A percentile compares a stretch with the other conserved stretches of the same genome.
Evolutionary conservation across 2,113 vertebrate genomes (phyloP).

Genomic region (Chlorodrepanis virens): DNA sequence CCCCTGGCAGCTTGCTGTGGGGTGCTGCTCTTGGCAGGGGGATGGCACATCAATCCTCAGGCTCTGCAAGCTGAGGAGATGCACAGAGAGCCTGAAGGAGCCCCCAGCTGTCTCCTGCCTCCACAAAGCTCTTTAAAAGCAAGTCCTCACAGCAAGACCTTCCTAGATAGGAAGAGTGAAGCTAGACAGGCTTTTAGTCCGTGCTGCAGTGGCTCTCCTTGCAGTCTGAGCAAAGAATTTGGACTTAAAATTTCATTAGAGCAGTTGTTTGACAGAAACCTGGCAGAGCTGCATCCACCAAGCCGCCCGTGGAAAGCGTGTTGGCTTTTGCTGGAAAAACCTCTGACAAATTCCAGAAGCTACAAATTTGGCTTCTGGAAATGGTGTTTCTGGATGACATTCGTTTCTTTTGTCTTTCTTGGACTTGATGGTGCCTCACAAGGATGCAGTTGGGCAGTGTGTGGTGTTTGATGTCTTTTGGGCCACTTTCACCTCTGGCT

Average conservation of each 20-base stretch:
- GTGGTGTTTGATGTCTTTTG: not conserved
- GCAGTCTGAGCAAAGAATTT: not conserved
- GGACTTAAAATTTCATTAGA: conserved; percentile 15
- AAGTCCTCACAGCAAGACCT: not conserved
- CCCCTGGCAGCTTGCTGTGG: not conserved
- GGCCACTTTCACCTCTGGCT: not conserved
- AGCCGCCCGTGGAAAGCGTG: conserved; percentile 10
- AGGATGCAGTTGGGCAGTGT: not conserved
- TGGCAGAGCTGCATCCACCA: not conserved
- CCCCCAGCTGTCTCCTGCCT: not conserved
- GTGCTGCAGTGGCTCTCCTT: not conserved
- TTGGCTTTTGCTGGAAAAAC: not conserved
- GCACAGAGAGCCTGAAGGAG: not conserved
- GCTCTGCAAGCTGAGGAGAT: not conserved
- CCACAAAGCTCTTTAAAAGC: not conserved
- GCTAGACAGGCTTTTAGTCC: not conserved
- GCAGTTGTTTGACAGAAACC: conserved; percentile 16
- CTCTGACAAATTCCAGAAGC: conserved; percentile 15
- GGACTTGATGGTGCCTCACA: not conserved
- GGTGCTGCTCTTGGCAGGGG: not conserved
- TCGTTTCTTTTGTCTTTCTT: not conserved
- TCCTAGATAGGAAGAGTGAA: not conserved
- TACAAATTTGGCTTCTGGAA: not conserved
- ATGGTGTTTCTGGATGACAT: not conserved
- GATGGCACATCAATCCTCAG: not conserved